These are phyloP conservation scores for Athripsodes cinereus DNA, from an alignment of 2,888 invertebrate species.

Conservation along the genomic window DNA sequence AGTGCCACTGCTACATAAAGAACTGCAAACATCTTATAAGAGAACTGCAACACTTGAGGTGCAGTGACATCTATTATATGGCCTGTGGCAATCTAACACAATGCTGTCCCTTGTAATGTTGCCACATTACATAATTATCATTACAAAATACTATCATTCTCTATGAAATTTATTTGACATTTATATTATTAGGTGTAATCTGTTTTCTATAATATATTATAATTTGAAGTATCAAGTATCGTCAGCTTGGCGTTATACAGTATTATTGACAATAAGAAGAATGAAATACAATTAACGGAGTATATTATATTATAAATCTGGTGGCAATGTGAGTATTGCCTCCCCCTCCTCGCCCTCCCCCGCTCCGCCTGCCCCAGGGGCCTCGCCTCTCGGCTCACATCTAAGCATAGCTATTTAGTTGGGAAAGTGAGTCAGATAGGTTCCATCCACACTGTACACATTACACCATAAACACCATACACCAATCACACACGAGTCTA, in stretches of 20 bases:
- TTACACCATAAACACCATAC: constrained; percentile 9
- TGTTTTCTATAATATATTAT: neutral
- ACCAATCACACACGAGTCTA: constrained; percentile 7
- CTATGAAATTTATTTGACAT: neutral
- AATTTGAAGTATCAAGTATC: neutral
- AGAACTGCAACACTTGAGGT: no score
- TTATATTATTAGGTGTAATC: neutral
- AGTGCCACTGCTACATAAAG: neutral
- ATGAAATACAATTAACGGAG: no score
- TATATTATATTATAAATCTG: neutral
- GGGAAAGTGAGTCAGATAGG: constrained; percentile 28
- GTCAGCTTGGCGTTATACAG: neutral
- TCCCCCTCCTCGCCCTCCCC: constrained; percentile 15
- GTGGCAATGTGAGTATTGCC: constrained; percentile 10
- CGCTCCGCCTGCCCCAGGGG: constrained; percentile 12
- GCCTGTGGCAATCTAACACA: neutral
- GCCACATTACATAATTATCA: neutral
- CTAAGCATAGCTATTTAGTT: constrained; percentile 25
- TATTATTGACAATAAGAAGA: no score
- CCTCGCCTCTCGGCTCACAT: constrained; percentile 11
- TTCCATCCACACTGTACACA: constrained; percentile 22
- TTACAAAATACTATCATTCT: no score
- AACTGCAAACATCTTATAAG: no score
- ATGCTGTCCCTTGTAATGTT: neutral
- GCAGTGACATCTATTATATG: no score